Conservation (phyloP, 1,140 invertebrate genomes). For the Drosophila nikananu region DNA sequence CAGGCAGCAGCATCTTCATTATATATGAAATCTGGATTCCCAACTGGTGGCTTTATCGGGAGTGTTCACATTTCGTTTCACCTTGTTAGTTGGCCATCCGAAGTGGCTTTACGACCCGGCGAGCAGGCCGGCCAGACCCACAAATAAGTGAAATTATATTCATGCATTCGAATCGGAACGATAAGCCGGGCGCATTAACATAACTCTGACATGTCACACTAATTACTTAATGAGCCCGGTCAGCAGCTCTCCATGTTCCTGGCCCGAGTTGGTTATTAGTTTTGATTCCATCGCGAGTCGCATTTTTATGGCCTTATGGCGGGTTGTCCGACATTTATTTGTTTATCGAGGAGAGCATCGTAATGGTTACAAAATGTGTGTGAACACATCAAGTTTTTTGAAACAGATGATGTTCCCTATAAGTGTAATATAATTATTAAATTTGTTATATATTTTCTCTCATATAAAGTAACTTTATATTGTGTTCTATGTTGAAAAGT, state of each 20-base stretch:
- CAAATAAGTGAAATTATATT: slow-evolving; percentile 77
- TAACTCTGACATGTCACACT: slow-evolving; percentile 85
- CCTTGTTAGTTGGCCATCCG: slow-evolving; percentile 74
- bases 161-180: slow-evolving; percentile 46
- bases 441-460: too few relatives aligned
- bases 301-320: slow-evolving; percentile 48
- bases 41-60: slow-evolving; percentile 58
- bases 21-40: slow-evolving; percentile 37
- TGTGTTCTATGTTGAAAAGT: too few relatives aligned
- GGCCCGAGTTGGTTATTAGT: slow-evolving; percentile 50
- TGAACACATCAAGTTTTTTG: slow-evolving; percentile 37
- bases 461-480: too few relatives aligned
- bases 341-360: slow-evolving; percentile 52
- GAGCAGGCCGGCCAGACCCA: slow-evolving; percentile 18
- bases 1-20: slow-evolving; percentile 43
- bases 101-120: slow-evolving; percentile 66
- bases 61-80: slow-evolving; percentile 78
- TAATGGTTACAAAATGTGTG: slow-evolving; percentile 65
- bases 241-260: slow-evolving; percentile 23
- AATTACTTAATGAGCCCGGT: slow-evolving; percentile 84
- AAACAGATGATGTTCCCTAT: not conserved
- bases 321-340: slow-evolving; percentile 62
- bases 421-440: not conserved
- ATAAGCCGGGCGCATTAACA: slow-evolving; percentile 71
- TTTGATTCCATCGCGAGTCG: slow-evolving; percentile 49